Base-by-base conservation (phyloP, 2,888 invertebrate genomes). In the Drosophila dives region DNA sequence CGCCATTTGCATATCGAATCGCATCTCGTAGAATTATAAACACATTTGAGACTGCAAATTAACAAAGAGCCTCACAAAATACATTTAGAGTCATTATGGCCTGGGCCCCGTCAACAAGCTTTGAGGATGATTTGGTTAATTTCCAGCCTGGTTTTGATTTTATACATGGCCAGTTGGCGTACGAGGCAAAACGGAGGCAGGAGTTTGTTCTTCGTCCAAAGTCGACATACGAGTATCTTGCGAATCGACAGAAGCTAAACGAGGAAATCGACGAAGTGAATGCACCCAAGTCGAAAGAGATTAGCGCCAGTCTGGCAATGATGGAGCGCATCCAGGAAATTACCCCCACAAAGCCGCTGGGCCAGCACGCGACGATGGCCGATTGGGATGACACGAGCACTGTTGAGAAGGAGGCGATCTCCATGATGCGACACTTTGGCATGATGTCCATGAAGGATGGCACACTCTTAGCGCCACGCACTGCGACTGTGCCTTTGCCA, bases 81-180 rank as follows among this genome's bases (percentile, higher is more conserved):
- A 56, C 20, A 65, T 72, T 50, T 62, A 62, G 40, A 20, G 29
- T 49, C 23, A 58, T 53, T 45, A 91, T 92, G 91, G 76, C 89
- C 42, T 92, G 92, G 92, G 78, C 71, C 10, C 92, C 92, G 7
- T 73, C 69, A 6, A 84, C 72, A 0, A 81, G 82, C 26, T 92
- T 92, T 56, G 92, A 92, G 63, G 87, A 92, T 20, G 92, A 92
- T 64, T 83, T 92, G 56, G 81, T 91, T 4, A 75, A 84, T 4
- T 65, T 90, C n/a, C 90, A 92, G 60, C 89, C 91, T 0, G 72
- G 86, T n/a, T 83, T 82, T 42, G 86, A 92, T 68, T 81, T 91
- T 4, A 77, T 92, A 26, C 89, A 83, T 36, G 90, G 83, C 10
- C 92, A 92, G 54, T 48, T 83, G 33, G 80, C 81, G n/a, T 85